Evolutionary conservation across 2,888 invertebrate genomes (phyloP).

Genomic region (Ectemnius cavifrons): DNA sequence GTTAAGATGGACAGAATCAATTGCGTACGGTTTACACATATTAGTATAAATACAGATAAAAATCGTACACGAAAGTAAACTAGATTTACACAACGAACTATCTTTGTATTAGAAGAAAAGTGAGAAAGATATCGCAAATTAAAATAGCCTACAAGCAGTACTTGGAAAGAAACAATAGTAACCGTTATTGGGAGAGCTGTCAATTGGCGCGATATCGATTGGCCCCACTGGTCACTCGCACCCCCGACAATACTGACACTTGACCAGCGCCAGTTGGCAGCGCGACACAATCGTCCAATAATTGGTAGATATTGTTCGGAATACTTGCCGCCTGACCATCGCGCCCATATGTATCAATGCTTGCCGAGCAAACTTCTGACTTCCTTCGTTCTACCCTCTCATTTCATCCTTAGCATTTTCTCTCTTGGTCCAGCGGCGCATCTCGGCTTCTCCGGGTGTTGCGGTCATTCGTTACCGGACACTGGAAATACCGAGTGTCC

Average conservation of each 20-base stretch:
- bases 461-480: conserved; percentile 44
- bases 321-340: conserved; percentile 40
- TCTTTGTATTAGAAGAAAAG: too few relatives aligned
- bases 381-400: neutral
- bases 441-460: neutral
- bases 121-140: conserved; percentile 14
- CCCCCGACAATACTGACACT: conserved; percentile 55
- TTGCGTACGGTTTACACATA: too few relatives aligned
- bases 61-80: too few relatives aligned
- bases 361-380: neutral
- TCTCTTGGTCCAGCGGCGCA: too few relatives aligned
- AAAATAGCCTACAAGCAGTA: conserved; percentile 3
- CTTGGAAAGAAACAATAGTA: conserved; percentile 1
- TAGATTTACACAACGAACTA: too few relatives aligned
- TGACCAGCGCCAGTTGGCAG: conserved; percentile 71
- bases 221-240: conserved; percentile 64
- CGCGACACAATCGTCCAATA: conserved; percentile 71
- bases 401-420: neutral
- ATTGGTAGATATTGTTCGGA: conserved; percentile 74
- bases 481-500: conserved; percentile 58
- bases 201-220: conserved; percentile 44
- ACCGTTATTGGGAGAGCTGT: conserved; percentile 5
- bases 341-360: conserved; percentile 26
- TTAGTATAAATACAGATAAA: too few relatives aligned
- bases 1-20: too few relatives aligned